Conservation (phyloP, 2,113 vertebrate species). For the Hippoglossus stenolepis region DNA sequence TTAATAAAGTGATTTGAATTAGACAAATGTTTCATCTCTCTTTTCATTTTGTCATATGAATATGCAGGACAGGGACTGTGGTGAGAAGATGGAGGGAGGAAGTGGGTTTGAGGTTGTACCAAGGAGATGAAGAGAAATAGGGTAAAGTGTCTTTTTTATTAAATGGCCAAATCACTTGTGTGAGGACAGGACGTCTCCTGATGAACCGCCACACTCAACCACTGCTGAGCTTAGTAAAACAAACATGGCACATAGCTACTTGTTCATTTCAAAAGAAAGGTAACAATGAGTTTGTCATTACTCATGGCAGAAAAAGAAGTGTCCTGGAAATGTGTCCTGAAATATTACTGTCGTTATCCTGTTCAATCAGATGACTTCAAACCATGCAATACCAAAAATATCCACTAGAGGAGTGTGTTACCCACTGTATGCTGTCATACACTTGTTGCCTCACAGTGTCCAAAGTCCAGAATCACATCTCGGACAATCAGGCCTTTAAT, state of each 20-base stretch:
- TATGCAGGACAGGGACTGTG: background rate
- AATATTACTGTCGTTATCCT: background rate
- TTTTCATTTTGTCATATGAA: background rate
- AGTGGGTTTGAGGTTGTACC: no score
- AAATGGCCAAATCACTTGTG: no score
- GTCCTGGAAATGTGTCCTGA: background rate
- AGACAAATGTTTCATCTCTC: slow-evolving; percentile 11
- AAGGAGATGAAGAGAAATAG: no score
- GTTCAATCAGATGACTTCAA: no score
- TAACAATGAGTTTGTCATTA: no score
- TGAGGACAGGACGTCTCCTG: no score
- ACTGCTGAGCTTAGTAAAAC: no score
- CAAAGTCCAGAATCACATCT: slow-evolving; percentile 71
- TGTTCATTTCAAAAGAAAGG: no score
- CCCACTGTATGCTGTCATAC: slow-evolving; percentile 11
- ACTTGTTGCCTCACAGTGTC: slow-evolving; percentile 77
- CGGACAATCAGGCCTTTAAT: slow-evolving; percentile 15
- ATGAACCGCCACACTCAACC: no score
- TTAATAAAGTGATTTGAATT: slow-evolving; percentile 75
- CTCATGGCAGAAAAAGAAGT: background rate
- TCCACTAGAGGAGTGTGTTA: slow-evolving; percentile 81
- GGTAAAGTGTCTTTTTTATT: no score
- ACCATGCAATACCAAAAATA: slow-evolving; percentile 13
- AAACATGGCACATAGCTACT: no score
- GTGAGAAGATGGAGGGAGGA: no score